Evolutionary conservation across 1,140 invertebrate species (phyloP).

Genomic region (Drosophila bifasciata): DNA sequence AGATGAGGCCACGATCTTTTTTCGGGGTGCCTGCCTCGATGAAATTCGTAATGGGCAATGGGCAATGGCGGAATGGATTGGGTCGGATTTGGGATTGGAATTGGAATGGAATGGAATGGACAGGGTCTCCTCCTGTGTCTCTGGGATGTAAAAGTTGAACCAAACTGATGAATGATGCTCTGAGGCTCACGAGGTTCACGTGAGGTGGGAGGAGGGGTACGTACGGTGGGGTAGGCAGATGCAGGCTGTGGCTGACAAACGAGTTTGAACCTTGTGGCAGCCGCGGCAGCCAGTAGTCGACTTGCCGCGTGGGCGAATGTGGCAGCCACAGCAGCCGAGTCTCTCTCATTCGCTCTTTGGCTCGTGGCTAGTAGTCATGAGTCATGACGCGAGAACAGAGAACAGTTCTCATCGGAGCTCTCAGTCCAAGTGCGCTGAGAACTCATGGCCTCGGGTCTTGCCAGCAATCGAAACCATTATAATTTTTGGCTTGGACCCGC

Average conservation of each 20-base stretch:
- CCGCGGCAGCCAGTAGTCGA: conserved; percentile 37
- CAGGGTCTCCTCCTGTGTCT: no score
- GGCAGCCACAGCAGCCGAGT: no score
- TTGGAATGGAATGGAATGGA: conserved; percentile 23
- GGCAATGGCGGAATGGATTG: conserved; percentile 35
- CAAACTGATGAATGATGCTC: conserved; percentile 48
- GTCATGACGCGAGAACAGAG: conserved; percentile 36
- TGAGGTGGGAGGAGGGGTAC: no score
- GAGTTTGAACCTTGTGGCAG: conserved; percentile 52
- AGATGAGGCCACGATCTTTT: conserved; percentile 44
- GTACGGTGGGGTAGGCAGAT: conserved; percentile 17
- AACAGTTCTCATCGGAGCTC: conserved; percentile 35
- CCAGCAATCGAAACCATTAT: conserved; percentile 8
- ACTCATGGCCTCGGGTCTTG: conserved; percentile 33
- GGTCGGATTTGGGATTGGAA: conserved; percentile 19
- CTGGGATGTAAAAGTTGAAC: conserved; percentile 41
- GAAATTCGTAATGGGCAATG: conserved; percentile 36
- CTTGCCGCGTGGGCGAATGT: conserved; percentile 34
- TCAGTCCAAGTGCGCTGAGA: conserved; percentile 30
- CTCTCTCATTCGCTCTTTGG: conserved; percentile 27
- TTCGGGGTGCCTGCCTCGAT: no score
- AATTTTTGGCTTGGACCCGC: no score
- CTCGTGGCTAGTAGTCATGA: conserved; percentile 60
- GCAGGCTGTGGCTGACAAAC: conserved; percentile 32
- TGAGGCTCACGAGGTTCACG: conserved; percentile 12